Conservation (phyloP, 2,888 invertebrate species). For the Girardia tigrina region DNA sequence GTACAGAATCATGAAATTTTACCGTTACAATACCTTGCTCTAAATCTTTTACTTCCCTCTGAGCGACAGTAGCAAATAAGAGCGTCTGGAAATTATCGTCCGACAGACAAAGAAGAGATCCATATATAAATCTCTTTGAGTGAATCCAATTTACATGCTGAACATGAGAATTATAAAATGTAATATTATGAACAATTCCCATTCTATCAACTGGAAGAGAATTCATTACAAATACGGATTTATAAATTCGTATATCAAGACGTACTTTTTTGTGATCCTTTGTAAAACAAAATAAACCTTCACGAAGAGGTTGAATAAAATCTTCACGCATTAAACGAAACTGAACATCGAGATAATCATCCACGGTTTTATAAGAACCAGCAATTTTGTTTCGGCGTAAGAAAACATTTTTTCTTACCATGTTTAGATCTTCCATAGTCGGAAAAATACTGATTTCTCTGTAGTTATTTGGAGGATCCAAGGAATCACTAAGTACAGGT, state of each 20-base stretch:
- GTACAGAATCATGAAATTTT: constrained; percentile 3
- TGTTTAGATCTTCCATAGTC: constrained; percentile 43
- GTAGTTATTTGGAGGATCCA: constrained; percentile 51
- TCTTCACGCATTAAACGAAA: constrained; percentile 67
- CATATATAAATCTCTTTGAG: constrained; percentile 58
- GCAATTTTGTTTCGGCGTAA: constrained; percentile 56
- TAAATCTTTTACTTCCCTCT: constrained; percentile 40
- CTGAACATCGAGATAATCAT: constrained; percentile 66
- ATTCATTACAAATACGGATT: constrained; percentile 39
- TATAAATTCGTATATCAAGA: constrained; percentile 40
- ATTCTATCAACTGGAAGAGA: constrained; percentile 39
- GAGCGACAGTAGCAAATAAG: constrained; percentile 59
- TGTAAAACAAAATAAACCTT: constrained; percentile 53
- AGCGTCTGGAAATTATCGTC: constrained; percentile 59
- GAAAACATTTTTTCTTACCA: constrained; percentile 46
- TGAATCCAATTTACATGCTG: constrained; percentile 45
- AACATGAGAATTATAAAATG: constrained; percentile 33
- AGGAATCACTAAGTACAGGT: constrained; percentile 21
- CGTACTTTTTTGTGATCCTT: constrained; percentile 8
- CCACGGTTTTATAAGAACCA: constrained; percentile 57
- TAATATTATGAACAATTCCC: constrained; percentile 38
- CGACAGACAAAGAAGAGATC: constrained; percentile 62
- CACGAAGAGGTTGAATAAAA: constrained; percentile 61
- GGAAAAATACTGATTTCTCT: constrained; percentile 47
- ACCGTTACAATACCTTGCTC: constrained; percentile 1